phyloP scores from a whole-genome alignment of 2,888 invertebrate species.

The Catocala fraxini region DNA sequence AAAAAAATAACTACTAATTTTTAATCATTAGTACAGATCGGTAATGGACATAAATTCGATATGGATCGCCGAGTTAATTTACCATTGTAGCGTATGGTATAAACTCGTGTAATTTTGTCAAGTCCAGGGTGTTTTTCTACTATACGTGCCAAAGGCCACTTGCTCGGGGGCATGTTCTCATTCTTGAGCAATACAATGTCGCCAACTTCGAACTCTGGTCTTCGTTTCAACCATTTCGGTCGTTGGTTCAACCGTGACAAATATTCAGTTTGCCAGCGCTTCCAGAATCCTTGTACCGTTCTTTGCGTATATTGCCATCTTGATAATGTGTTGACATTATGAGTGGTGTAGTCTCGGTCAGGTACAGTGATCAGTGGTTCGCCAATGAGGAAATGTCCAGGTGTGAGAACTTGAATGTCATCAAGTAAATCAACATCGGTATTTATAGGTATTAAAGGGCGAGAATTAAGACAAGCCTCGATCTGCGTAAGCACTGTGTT shows the following conservation, averaged over 20 bases:
- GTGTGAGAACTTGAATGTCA: slow-evolving; percentile 28
- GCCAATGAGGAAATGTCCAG: slow-evolving; percentile 44
- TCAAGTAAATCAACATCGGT: slow-evolving; percentile 13
- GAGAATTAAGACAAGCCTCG: slow-evolving; percentile 5
- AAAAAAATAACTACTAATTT: no score
- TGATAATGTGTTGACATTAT: slow-evolving; percentile 22
- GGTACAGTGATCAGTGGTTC: slow-evolving; percentile 29
- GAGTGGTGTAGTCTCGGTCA: slow-evolving; percentile 1
- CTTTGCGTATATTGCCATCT: slow-evolving; percentile 39
- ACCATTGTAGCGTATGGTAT: no score
- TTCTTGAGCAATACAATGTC: slow-evolving; percentile 37
- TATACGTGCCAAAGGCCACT: slow-evolving; percentile 38
- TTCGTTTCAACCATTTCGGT: slow-evolving; percentile 34
- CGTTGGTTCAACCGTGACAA: slow-evolving; percentile 35
- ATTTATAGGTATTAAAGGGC: slow-evolving; percentile 9
- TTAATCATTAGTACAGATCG: background rate
- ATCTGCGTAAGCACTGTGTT: slow-evolving; percentile 15
- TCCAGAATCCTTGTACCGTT: slow-evolving; percentile 39
- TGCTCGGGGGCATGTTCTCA: slow-evolving; percentile 35
- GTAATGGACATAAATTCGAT: slow-evolving; percentile 2
- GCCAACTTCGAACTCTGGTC: slow-evolving; percentile 21
- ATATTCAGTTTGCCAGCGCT: slow-evolving; percentile 43
- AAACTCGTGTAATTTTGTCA: slow-evolving; percentile 19
- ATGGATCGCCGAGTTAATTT: background rate
- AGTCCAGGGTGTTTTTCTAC: slow-evolving; percentile 28